Evolutionary conservation across 2,888 invertebrate genomes (phyloP).

Genomic region (Heliothis peltigera): DNA sequence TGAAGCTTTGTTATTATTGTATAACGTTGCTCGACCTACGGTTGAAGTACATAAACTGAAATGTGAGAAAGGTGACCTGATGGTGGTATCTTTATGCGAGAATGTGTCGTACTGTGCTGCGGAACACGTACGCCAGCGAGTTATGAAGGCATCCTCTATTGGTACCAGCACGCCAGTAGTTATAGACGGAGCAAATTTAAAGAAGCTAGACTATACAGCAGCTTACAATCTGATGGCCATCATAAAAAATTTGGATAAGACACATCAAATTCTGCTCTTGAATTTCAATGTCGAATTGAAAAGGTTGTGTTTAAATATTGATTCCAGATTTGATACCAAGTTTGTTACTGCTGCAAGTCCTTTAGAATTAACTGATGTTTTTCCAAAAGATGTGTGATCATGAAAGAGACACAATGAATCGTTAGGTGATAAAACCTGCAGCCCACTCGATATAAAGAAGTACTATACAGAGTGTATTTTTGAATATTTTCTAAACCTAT

Average conservation of each 20-base stretch:
- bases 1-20: slow-evolving; percentile 79
- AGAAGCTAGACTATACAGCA: slow-evolving; percentile 79
- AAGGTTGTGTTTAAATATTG: slow-evolving; percentile 74
- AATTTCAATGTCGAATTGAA: slow-evolving; percentile 76
- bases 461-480: too few relatives aligned
- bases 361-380: slow-evolving; percentile 65
- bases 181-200: slow-evolving; percentile 77
- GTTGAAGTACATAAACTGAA: slow-evolving; percentile 68
- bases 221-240: slow-evolving; percentile 79
- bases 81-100: slow-evolving; percentile 73
- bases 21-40: slow-evolving; percentile 75
- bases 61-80: slow-evolving; percentile 69
- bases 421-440: too few relatives aligned
- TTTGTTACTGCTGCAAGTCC: slow-evolving; percentile 71
- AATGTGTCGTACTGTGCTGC: slow-evolving; percentile 81
- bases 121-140: slow-evolving; percentile 75
- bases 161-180: slow-evolving; percentile 66
- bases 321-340: slow-evolving; percentile 66
- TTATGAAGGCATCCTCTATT: slow-evolving; percentile 67
- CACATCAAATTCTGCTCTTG: slow-evolving; percentile 71
- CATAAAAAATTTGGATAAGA: slow-evolving; percentile 77
- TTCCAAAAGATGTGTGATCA: slow-evolving; percentile 64
- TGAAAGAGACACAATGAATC: too few relatives aligned
- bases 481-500: too few relatives aligned
- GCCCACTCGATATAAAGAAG: too few relatives aligned